Evolutionary conservation across 2,888 invertebrate species (phyloP), one percentile per base, ranked within the genome.

Genomic region (Drosophila pegasa): DNA sequence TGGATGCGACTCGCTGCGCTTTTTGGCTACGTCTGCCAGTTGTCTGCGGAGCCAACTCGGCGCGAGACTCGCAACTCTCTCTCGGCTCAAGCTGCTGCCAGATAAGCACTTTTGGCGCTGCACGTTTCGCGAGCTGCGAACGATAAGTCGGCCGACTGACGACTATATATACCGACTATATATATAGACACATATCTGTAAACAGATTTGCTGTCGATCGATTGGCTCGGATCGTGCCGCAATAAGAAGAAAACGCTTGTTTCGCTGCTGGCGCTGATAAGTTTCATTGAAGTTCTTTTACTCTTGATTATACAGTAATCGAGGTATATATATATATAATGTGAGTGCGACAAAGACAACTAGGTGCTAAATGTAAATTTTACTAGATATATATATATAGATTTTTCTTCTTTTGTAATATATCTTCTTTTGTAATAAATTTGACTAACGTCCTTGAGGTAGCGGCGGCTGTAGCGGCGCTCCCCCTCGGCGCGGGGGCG

Each of bases 371-470:
- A 40, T 50, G 41, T 71, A 67, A 59, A 58, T 47, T 62, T 50
- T n/a, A 54, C 59, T 68, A 73, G 35, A 59, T 60, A n/a, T 14
- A 33, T 57, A 56, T 54, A 29, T 16, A 5, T 18, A 41, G 20
- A 52, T 45, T 29, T 40, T 31, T 52, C 0, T 43, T 29, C 9
- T 27, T 50, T 59, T 69, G 22, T 41, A 20, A 52, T 45, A 35
- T 40, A 40, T 52, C 0, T 43, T 29, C 9, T 27, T 50, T 59
- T 69, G 62, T 50, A 64, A 69, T 82, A 84, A 87, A 85, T 76
- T 82, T 76, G 79, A 73, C 86, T 73, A 71, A 57, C 48, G 55
- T 54, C 60, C 55, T 66, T 92, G 92, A 92, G 92, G 92, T 92
- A 92, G 90, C 82, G 80, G 65, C 77, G 89, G 91, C 90, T 91